phyloP scores from a whole-genome alignment of 2,888 invertebrate species.

The Sarcophaga rosellei region DNA sequence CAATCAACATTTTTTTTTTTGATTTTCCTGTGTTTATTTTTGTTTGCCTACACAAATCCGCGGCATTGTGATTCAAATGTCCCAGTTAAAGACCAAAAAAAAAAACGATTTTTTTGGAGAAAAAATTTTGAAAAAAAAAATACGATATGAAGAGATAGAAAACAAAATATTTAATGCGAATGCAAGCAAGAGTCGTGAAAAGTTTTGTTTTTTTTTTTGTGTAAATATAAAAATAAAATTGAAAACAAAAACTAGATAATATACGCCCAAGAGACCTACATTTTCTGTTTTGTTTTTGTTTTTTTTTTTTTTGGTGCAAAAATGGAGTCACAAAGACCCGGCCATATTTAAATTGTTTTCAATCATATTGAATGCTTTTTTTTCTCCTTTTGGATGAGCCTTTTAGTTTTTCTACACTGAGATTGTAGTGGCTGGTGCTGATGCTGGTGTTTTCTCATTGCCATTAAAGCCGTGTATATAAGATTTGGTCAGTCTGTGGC shows the following conservation, averaged over 20 bases:
- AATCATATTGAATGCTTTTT: conserved; percentile 45
- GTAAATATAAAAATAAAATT: not conserved
- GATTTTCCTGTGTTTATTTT: not conserved
- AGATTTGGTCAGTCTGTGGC: not conserved
- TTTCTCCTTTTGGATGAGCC: conserved; percentile 46
- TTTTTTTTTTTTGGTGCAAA: conserved; percentile 12
- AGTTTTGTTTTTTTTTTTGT: not conserved
- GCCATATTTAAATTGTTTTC: conserved; percentile 65
- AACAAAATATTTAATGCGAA: conserved; percentile 3
- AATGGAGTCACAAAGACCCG: conserved; percentile 33
- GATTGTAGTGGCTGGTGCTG: not conserved
- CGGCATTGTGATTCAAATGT: conserved; percentile 40
- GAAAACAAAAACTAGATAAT: conserved; percentile 21
- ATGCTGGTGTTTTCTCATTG: conserved; percentile 20
- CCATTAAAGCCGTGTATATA: not conserved
- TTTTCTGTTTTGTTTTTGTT: conserved; percentile 1
- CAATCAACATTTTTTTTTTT: conserved; percentile 16
- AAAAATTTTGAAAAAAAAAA: not conserved
- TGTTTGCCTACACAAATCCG: not conserved
- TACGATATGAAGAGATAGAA: conserved; percentile 16
- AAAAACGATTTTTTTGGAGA: too few species aligned
- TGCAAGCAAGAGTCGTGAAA: conserved; percentile 27
- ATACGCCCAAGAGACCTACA: conserved; percentile 68
- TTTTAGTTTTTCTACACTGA: conserved; percentile 18
- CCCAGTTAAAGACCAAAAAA: conserved; percentile 26